Conservation (phyloP, 2,797 vertebrate species). For the Lagorchestes hirsutus region DNA sequence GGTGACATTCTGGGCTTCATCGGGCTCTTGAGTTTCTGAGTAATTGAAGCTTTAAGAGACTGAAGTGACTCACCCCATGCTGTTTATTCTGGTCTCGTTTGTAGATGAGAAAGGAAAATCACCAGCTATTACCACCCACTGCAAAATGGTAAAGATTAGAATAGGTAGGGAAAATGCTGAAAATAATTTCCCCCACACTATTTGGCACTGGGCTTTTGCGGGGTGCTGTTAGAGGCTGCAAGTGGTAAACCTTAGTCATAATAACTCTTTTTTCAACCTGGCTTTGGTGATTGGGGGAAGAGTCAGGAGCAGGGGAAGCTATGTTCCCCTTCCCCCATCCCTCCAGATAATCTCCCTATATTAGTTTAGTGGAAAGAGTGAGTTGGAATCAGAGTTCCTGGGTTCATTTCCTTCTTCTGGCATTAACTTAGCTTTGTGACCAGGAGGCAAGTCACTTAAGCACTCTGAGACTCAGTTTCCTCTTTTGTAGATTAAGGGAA, state of each 20-base stretch:
- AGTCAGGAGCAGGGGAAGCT: neutral
- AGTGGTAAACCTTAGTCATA: conserved; percentile 59
- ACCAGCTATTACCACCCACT: conserved; percentile 78
- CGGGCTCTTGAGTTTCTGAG: conserved; percentile 76
- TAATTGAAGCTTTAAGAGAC: conserved; percentile 76
- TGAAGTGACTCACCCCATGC: conserved; percentile 77
- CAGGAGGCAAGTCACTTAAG: neutral
- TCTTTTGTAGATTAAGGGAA: neutral
- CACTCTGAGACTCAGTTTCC: neutral
- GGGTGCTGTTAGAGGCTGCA: conserved; percentile 19
- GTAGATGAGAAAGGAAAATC: conserved; percentile 81
- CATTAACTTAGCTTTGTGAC: neutral
- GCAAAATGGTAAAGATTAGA: conserved; percentile 75
- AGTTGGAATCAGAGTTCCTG: neutral
- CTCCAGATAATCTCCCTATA: neutral
- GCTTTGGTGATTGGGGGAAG: conserved; percentile 4
- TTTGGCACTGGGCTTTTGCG: conserved; percentile 24
- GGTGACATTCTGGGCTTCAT: conserved; percentile 77
- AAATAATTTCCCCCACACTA: conserved; percentile 67
- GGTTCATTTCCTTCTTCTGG: neutral
- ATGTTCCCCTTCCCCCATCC: neutral
- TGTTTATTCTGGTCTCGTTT: conserved; percentile 80
- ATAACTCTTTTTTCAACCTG: neutral
- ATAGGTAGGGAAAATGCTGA: conserved; percentile 74
- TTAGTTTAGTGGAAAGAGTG: neutral